Evolutionary conservation across 2,888 invertebrate genomes (phyloP), one percentile per base, ranked within the genome.

Genomic region (Drosophila ochracea): DNA sequence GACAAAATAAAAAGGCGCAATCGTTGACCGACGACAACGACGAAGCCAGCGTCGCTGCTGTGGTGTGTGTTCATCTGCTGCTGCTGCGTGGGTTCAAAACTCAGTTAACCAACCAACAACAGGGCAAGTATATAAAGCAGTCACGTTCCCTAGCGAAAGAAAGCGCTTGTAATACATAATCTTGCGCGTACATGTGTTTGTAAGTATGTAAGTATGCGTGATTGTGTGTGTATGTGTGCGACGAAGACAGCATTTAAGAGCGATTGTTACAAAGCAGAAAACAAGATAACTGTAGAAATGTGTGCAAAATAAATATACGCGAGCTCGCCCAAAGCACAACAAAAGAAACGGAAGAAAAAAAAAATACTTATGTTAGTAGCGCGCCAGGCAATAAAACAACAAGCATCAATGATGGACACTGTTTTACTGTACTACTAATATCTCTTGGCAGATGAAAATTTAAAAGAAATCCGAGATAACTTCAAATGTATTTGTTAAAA

Each of bases 71-170:
- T 65, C 67, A 67, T 63, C 54, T 63, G 55, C 63, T 68, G 77
- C 80, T 68, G 74, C 77, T 82, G 85, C 90, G 90, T 85, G 85
- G 90, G 85, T 80, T 85, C 77, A 83, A 70, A 62, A 70, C 72
- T 68, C 55, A 71, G 87, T 75, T 87, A 68, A 69, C 80, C 77
- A 85, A 82, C 72, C 81, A 85, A 83, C 82, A 84, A 79, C 78
- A 86, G 70, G 73, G 28, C 65, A 63, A 57, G 69, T 84, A 89
- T 57, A 89, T 85, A 89, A 74, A 58, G 69, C 78, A 71, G 85
- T 84, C 85, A 85, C 89, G 84, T 89, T 85, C 81, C 75, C 88
- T 82, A 76, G 71, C 81, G 70, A 73, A 83, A 78, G 73, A 85
- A 78, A 83, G 47, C 25, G 68, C 71, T 60, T 73, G 71, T 80